Evolutionary conservation across 64 coral and sea anemone genomes (phyloP), one percentile per base, ranked within the genome.

Genomic region (Actinia equina): DNA sequence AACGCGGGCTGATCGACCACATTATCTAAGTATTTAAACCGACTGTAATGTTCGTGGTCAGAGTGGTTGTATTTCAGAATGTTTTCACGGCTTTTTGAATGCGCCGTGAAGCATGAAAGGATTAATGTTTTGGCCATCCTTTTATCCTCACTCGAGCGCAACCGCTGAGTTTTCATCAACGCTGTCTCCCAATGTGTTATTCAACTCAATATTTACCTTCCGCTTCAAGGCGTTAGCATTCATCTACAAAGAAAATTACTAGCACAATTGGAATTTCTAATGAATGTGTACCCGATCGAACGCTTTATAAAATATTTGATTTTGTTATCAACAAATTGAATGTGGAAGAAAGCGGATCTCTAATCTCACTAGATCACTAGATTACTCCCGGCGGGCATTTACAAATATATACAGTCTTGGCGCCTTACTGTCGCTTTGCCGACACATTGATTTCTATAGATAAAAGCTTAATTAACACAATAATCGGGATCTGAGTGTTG

Each of bases 401-500:
- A 89, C 65, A 90, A 93, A 96, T 96, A 96, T 96, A 90, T 96
- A 89, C 88, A 82, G 77, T 84, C 43, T 79, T 79, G 94, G 94
- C 94, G 94, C 94, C 94, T 77, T 86, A 19, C 76, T 89, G 94
- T 93, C 94, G 85, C 88, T 77, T n/a, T 67, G 45, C 37, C n/a
- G 94, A 96, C 94, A 96, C 94, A 93, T 96, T 93, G 94, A 96
- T 92, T 96, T 95, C 82, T 80, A 90, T 86, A 93, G 91, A 93
- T 93, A 96, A 96, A 89, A 80, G 88, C 84, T 92, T 96, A 90
- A 96, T 96, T 96, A 96, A 96, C 94, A 96, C 94, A 96, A 96
- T 96, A 96, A 96, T 93, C 94, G 94, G 78, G 84, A 65, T 86
- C 88, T 96, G 94, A 96, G 94, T 96, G 94, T 90, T 93, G 94